phyloP scores from a whole-genome alignment of 2,113 vertebrate species.

The Perognathus longimembris region DNA sequence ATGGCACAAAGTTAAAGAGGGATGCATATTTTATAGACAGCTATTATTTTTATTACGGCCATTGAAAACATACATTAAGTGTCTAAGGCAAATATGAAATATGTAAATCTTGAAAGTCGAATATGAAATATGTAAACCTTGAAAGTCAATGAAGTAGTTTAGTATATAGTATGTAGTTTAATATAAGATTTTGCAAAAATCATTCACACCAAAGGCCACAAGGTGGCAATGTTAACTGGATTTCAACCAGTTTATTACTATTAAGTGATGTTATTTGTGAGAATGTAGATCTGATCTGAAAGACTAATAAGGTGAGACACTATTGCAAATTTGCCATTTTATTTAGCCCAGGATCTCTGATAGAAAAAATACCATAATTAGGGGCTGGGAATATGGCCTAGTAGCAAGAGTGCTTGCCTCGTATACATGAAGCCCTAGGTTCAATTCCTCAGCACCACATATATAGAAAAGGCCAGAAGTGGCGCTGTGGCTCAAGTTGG shows the following conservation, averaged over 20 bases:
- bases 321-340: slow-evolving; percentile 43
- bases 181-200: background rate
- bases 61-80: slow-evolving; percentile 8
- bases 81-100: background rate
- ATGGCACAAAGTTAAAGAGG: background rate
- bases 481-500: too few relatives aligned
- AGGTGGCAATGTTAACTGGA: slow-evolving; percentile 63
- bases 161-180: background rate
- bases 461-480: too few relatives aligned
- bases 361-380: too few relatives aligned
- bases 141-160: slow-evolving; percentile 21
- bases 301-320: background rate
- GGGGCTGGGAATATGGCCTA: too few relatives aligned
- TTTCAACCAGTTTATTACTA: slow-evolving; percentile 16
- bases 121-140: slow-evolving; percentile 47
- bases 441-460: too few relatives aligned
- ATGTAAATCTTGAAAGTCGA: too few relatives aligned
- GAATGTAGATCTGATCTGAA: slow-evolving; percentile 48
- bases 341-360: slow-evolving; percentile 9
- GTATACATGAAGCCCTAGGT: too few relatives aligned
- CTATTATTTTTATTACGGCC: background rate
- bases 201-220: slow-evolving; percentile 56
- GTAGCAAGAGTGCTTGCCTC: too few relatives aligned
- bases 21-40: background rate
- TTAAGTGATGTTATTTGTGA: slow-evolving; percentile 1